These are phyloP conservation scores for Laticauda laticaudata DNA, from an alignment of 2,113 vertebrate genomes.

Conservation along the genomic window DNA sequence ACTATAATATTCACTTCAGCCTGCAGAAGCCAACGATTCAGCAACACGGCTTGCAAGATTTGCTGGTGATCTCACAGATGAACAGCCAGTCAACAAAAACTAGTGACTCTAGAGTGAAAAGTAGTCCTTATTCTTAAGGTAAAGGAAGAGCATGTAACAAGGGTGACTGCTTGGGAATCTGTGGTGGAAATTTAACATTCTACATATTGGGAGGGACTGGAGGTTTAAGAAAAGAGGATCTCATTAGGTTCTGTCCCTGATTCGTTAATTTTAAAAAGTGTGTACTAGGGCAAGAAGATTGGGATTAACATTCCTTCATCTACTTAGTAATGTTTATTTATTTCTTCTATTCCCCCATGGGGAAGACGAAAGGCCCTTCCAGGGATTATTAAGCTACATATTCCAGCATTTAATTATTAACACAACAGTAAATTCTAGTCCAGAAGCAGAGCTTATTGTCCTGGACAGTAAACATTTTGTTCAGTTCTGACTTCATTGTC, in stretches of 20 bases:
- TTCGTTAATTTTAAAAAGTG: background rate
- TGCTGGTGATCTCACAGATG: conserved; percentile 55
- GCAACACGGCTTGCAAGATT: conserved; percentile 32
- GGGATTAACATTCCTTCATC: background rate
- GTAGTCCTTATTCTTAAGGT: background rate
- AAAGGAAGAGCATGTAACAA: background rate
- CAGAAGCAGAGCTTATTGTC: background rate
- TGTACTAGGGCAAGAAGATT: background rate
- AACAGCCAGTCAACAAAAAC: conserved; percentile 38
- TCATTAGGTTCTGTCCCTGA: background rate
- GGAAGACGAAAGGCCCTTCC: background rate
- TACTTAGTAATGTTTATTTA: background rate
- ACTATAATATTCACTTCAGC: conserved; percentile 12
- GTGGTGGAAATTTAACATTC: background rate
- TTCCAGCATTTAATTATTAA: background rate
- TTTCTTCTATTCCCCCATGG: background rate
- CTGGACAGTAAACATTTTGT: background rate
- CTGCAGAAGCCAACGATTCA: background rate
- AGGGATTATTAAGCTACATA: background rate
- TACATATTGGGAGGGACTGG: background rate
- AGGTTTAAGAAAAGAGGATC: background rate
- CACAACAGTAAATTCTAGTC: background rate
- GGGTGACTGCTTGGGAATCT: background rate
- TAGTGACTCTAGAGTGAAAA: background rate
- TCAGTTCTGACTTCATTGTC: background rate